A percentile compares a stretch with the other conserved stretches of the same genome.
Conservation (phyloP, 2,113 vertebrate species). For the Cynopterus brachyotis region DNA sequence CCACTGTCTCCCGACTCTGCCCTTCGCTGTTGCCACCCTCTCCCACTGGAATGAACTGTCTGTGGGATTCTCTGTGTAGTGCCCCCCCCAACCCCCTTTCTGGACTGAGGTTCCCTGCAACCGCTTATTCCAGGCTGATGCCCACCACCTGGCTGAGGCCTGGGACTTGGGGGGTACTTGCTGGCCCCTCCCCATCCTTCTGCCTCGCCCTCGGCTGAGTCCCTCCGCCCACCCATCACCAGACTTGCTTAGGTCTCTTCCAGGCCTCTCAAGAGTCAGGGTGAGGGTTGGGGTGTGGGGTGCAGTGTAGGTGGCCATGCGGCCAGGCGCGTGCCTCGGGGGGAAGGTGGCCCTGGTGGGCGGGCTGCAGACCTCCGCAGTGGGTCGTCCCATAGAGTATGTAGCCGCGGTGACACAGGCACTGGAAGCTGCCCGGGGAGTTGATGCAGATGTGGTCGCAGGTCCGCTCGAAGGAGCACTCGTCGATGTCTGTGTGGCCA, state of each 20-base stretch:
- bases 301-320: not conserved
- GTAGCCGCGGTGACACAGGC: constrained; percentile 93
- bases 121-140: not conserved
- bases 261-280: not conserved
- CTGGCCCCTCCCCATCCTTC: not conserved
- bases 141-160: not conserved
- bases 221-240: not conserved
- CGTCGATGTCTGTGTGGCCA: constrained; percentile 90
- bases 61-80: not conserved
- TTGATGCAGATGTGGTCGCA: constrained; percentile 98
- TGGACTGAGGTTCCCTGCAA: not conserved
- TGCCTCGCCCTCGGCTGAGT: not conserved
- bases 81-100: fast-evolving
- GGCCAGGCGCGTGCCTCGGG: constrained; percentile 71
- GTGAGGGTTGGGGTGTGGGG: not conserved
- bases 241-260: not conserved
- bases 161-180: fast-evolving
- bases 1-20: fast-evolving
- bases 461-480: constrained; percentile 96
- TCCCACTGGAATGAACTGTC: fast-evolving
- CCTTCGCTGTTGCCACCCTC: not conserved
- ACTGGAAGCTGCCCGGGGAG: constrained; percentile 95
- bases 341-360: constrained; percentile 66
- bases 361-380: constrained; percentile 93
- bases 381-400: constrained; percentile 94